Base-by-base conservation (phyloP, 2,113 vertebrate species). In the Salminus brasiliensis region DNA sequence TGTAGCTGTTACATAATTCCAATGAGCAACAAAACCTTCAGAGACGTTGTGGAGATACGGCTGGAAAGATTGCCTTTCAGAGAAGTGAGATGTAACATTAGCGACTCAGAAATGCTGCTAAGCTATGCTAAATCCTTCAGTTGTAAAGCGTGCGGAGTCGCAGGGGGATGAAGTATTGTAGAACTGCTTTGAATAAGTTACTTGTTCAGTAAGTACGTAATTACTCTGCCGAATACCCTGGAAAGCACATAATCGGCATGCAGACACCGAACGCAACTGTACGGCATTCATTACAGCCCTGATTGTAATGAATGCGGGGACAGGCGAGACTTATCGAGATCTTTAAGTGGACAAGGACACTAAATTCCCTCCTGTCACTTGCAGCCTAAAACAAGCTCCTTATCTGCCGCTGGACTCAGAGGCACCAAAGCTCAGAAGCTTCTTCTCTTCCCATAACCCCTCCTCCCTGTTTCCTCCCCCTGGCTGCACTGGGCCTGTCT, bases 321-420 rank as follows among this genome's bases (percentile, higher is more conserved):
- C 76, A 60, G 75, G 25, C 18, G 45, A 41, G 72, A 78, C 36
- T 45, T 45, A 78, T 69, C 32, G 29, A 59, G 66, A 60, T 70
- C 36, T 78, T 70, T 78, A 78, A 78, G 66, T 70, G 66, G 76
- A 78, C 76, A 70, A 55, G 41, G 53, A 67, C 66, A 59, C 52
- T 70, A 78, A 70, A 78, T 78, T 59, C 39, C 68, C 47, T 47
- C 29, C 66, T 60, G 66, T 70, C 76, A 70, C 66, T 55, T 43
- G 55, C 18, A 23, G 66, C 36, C 65, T 70, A 60, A 69, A 78
- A 70, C 76, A 70, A 70, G 76, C 45, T 43, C 72, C 39, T 75
- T 36, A 65, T 41, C 34, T 32, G 27, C 11, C 8, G 43, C 72
- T 49, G 72, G 41, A 74, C 16, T 1, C 57, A 45, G 15, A 30